A percentile compares a stretch with the other conserved stretches of the same genome.
Conservation (phyloP, 2,888 invertebrate species). For the Morpho deidamia region DNA sequence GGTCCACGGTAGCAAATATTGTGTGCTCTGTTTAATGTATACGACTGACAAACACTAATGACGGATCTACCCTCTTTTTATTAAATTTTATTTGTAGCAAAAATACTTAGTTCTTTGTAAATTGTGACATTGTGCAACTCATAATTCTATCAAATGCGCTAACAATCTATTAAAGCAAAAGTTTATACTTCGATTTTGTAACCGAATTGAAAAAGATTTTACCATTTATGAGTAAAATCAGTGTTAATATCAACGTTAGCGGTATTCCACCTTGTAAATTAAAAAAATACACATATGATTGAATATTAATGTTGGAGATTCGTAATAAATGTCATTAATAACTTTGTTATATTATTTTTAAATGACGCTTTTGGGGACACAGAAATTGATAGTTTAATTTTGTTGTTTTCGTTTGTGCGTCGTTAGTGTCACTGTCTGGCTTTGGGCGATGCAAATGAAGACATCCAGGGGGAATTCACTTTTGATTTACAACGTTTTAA, state of each 20-base stretch:
- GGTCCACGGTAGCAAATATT: too few species aligned
- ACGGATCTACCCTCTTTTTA: too few species aligned
- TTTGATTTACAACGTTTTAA: constrained; percentile 62
- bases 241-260: constrained; percentile 13
- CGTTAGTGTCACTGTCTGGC: constrained; percentile 63
- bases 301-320: constrained; percentile 27
- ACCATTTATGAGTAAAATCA: not conserved
- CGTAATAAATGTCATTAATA: constrained; percentile 42
- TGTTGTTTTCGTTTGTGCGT: constrained; percentile 63
- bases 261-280: constrained; percentile 24
- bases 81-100: too few species aligned
- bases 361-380: constrained; percentile 53
- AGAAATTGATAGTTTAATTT: constrained; percentile 64
- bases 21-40: too few species aligned
- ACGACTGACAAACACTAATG: too few species aligned
- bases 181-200: not conserved
- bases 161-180: not conserved
- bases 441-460: constrained; percentile 69
- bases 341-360: constrained; percentile 46
- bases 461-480: constrained; percentile 54
- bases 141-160: too few species aligned
- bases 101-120: too few species aligned
- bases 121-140: too few species aligned
- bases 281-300: constrained; percentile 28
- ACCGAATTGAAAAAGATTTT: too few species aligned